Percentiles rank a stretch among this genome's conserved stretches.
These are phyloP conservation scores for Caenorhabditis tropicalis DNA, from an alignment of 1,140 invertebrate species.

Conservation along the genomic window DNA sequence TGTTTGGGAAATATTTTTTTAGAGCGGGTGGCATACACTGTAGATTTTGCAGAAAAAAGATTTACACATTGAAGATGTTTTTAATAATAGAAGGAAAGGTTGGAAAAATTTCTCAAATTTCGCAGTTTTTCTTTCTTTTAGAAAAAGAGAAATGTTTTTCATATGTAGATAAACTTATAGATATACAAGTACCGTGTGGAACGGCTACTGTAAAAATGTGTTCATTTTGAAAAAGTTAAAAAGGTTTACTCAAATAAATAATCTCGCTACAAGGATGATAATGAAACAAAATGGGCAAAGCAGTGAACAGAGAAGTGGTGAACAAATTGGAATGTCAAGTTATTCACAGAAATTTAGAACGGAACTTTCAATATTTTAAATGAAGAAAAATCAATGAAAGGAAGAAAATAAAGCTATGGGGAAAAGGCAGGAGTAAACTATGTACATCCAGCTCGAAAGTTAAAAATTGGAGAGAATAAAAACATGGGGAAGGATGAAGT, in stretches of 20 bases:
- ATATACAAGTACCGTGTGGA: constrained; percentile 12
- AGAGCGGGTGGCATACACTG: too few species aligned
- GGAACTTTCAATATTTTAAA: neutral
- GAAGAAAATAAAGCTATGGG: constrained; percentile 12
- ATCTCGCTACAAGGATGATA: neutral
- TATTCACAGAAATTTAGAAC: neutral
- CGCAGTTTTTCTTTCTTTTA: too few species aligned
- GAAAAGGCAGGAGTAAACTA: neutral
- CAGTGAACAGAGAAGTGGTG: neutral
- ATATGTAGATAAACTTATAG: neutral
- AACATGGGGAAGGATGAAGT: constrained; percentile 16
- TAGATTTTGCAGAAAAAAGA: too few species aligned
- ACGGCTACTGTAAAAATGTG: constrained; percentile 1
- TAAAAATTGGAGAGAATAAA: neutral
- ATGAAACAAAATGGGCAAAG: neutral
- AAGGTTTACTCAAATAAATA: neutral
- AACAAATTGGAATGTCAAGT: constrained; percentile 37
- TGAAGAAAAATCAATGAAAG: neutral
- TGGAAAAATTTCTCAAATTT: too few species aligned
- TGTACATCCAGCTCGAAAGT: neutral
- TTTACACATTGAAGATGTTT: too few species aligned
- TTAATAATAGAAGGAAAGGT: too few species aligned
- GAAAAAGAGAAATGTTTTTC: neutral
- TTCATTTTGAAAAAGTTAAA: neutral
- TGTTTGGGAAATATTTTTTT: too few species aligned